phyloP scores from a whole-genome alignment of 2,888 invertebrate species.

The Sepiola atlantica region DNA sequence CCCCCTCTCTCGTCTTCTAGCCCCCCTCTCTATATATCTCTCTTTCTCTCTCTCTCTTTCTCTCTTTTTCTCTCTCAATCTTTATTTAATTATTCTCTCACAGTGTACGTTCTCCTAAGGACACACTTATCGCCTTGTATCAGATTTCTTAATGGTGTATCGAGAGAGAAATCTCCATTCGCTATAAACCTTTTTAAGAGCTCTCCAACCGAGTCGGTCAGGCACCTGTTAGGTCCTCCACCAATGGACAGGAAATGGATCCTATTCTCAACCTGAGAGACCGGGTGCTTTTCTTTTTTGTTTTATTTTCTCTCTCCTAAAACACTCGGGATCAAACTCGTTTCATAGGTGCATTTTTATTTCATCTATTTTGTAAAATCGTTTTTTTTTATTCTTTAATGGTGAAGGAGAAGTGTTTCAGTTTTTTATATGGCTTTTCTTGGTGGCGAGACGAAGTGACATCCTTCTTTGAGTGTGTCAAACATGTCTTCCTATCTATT shows the following conservation, averaged over 20 bases:
- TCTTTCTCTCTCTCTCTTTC: accelerated
- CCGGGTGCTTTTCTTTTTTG: neutral
- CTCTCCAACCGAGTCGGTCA: neutral
- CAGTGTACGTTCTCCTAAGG: neutral
- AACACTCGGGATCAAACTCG: neutral
- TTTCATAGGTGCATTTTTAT: neutral
- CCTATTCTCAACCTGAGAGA: neutral
- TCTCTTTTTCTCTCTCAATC: neutral
- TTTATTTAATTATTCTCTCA: neutral
- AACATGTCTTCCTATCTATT: neutral
- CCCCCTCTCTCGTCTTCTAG: neutral
- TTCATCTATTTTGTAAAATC: neutral
- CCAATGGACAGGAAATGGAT: neutral
- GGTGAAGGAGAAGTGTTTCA: neutral
- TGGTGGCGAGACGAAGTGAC: neutral
- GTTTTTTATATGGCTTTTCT: neutral
- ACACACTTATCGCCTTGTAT: neutral
- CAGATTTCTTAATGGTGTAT: neutral
- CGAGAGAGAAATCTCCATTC: neutral
- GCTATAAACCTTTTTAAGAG: neutral
- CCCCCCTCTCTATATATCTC: neutral
- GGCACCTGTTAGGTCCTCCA: neutral
- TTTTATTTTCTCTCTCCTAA: too few relatives aligned
- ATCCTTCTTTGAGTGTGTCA: too few relatives aligned
- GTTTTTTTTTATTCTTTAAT: neutral